Evolutionary conservation across 2,113 vertebrate genomes (phyloP), one percentile per base, ranked within the genome.

Genomic region (Zootoca vivipara): DNA sequence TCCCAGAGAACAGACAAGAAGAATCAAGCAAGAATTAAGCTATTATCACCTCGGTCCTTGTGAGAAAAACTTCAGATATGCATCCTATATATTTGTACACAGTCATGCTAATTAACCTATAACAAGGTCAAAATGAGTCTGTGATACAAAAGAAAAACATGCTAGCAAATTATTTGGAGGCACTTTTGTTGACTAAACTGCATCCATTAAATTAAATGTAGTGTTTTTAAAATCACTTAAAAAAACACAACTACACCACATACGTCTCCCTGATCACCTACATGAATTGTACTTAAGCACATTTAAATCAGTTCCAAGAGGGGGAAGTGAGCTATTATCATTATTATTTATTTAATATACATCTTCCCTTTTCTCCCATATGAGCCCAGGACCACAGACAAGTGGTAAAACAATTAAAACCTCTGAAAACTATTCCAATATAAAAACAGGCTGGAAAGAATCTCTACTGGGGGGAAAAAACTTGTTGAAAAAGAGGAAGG

Each of bases 1-100:
- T 95, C 96, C 95, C 96, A 96, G 96, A 97, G 97, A 96, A 97
- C 97, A 98, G 97, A 97, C 95, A 92, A 97, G 97, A 96, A 97
- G 97, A 97, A 98, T 98, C 96, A 97, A 96, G 87, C 91, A 96
- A 94, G 96, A 98, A 98, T 98, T 98, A 98, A 97, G 96, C 97
- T 97, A 98, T 98, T 98, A 98, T 98, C 97, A 97, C 97, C 95
- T 97, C 96, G 96, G 97, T 96, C 95, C 94, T 93, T 96, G 93
- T 94, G 94, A 95, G 93, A 95, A 98, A 97, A 96, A 95, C 95
- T 97, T 96, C 92, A 92, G 88, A 93, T 95, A 85, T 95, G 93
- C 95, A 94, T 96, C 88, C 85, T 90, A 95, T 78, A 87, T 94
- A 90, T 90, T 95, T 95, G 94, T 96, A 95, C 94, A 95, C 82